Conservation (phyloP, 1,140 invertebrate genomes). For the Aphidius ervi region DNA sequence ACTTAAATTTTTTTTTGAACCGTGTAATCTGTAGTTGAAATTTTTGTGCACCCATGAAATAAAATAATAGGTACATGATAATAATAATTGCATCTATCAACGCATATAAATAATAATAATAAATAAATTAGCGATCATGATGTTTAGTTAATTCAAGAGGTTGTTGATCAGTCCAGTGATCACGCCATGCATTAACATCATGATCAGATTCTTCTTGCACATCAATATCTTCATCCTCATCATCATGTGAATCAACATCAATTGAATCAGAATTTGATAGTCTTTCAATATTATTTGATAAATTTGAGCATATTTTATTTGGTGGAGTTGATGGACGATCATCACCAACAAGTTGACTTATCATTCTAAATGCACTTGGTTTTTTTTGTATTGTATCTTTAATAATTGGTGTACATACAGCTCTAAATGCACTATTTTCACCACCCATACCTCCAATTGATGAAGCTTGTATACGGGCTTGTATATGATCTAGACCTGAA, state of each 20-base stretch:
- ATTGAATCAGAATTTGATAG: conserved; percentile 13
- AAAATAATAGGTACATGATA: too few relatives aligned
- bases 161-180: conserved; percentile 49
- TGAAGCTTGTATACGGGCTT: conserved; percentile 39
- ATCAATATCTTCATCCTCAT: conserved; percentile 67
- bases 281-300: neutral
- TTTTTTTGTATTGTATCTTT: conserved; percentile 33
- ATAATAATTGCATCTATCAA: too few relatives aligned
- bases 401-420: conserved; percentile 54
- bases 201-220: conserved; percentile 62
- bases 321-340: conserved; percentile 36
- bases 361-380: conserved; percentile 48
- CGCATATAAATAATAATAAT: too few relatives aligned
- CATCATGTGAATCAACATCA: conserved; percentile 46
- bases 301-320: neutral
- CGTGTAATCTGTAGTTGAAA: too few relatives aligned
- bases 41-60: too few relatives aligned
- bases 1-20: too few relatives aligned
- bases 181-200: conserved; percentile 41
- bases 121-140: conserved; percentile 39
- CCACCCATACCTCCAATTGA: conserved; percentile 66
- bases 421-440: conserved; percentile 80
- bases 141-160: conserved; percentile 51
- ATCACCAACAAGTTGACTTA: conserved; percentile 46
- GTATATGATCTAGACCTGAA: conserved; percentile 35